Evolutionary conservation across 2,797 vertebrate species (phyloP), one percentile per base, ranked within the genome.

Genomic region (Sebastes minor): DNA sequence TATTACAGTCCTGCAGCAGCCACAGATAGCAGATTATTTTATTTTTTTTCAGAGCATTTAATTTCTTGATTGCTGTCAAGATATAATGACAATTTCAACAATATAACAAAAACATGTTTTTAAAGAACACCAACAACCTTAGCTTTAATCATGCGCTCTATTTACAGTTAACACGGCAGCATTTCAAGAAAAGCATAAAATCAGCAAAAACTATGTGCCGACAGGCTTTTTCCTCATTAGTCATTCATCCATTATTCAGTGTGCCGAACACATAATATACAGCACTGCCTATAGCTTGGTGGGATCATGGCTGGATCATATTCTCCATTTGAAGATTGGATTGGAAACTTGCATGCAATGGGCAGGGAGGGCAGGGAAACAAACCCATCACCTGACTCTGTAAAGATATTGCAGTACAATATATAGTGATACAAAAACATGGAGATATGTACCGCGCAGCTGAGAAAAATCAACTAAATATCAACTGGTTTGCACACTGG

Each of bases 231-330:
- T 38, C 35, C 61, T 69, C 57, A 63, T 75, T 69, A 76, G 33
- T 70, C 18, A 56, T 13, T 62, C 60, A 70, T 78, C 46, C 49
- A 76, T 74, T 60, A 83, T 79, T 84, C 13, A 70, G 6, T 12
- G 9, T 14, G 25, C 59, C 7, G 0, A 60, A 64, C 59, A 64
- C 25, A 61, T 38, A 2, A 62, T 25, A 28, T 23, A 66, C 30
- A 75, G 52, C 33, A n/a, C 10, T 23, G 23, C 53, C 33, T 65
- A 38, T 73, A 61, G 59, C 64, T 57, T 7, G 9, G n/a, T 25
- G 30, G 22, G 28, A 27, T 38, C n/a, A 33, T 56, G 16, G 55
- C 11, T 72, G 18, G n/a, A 28, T 56, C 20, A 52, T 52, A 27
- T 23, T n/a, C 30, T 77, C 52, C 13, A 27, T 35, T 42, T 57